These are phyloP conservation scores for Pherbina coryleti DNA, from an alignment of 2,888 invertebrate genomes.

Conservation along the genomic window DNA sequence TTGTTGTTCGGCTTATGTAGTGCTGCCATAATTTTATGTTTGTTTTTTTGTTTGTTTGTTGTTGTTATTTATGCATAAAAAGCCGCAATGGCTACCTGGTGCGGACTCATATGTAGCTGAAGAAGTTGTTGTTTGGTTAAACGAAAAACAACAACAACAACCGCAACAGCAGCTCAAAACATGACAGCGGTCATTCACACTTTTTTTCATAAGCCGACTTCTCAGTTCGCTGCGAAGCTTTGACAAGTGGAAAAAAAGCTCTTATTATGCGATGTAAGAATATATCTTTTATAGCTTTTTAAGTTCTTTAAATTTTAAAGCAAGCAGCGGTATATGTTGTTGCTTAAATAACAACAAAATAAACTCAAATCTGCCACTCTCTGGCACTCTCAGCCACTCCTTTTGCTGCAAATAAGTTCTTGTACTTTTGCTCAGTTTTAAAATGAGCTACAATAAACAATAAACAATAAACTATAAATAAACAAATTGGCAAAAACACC, in stretches of 20 bases:
- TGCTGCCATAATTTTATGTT: slow-evolving; percentile 15
- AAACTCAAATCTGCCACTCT: too few species aligned
- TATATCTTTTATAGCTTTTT: not conserved
- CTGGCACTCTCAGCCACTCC: too few species aligned
- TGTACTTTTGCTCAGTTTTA: too few species aligned
- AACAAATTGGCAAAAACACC: too few species aligned
- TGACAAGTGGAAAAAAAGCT: not conserved
- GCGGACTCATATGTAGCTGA: not conserved
- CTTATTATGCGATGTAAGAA: not conserved
- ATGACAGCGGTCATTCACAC: slow-evolving; percentile 26
- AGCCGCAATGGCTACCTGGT: not conserved
- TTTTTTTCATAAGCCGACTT: not conserved
- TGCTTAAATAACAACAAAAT: too few species aligned
- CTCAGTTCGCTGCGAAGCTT: not conserved
- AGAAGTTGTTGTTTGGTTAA: not conserved
- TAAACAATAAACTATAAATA: too few species aligned
- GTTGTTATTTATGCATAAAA: not conserved
- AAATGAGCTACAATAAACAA: too few species aligned
- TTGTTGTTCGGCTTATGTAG: not conserved
- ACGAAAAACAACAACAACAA: slow-evolving; percentile 3
- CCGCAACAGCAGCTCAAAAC: not conserved
- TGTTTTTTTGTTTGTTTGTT: too few species aligned
- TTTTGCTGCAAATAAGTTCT: too few species aligned
- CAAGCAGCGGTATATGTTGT: too few species aligned
- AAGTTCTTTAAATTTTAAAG: too few species aligned